Evolutionary conservation across 2,888 invertebrate genomes (phyloP), one percentile per base, ranked within the genome.

Genomic region (Drosophila lacicola): DNA sequence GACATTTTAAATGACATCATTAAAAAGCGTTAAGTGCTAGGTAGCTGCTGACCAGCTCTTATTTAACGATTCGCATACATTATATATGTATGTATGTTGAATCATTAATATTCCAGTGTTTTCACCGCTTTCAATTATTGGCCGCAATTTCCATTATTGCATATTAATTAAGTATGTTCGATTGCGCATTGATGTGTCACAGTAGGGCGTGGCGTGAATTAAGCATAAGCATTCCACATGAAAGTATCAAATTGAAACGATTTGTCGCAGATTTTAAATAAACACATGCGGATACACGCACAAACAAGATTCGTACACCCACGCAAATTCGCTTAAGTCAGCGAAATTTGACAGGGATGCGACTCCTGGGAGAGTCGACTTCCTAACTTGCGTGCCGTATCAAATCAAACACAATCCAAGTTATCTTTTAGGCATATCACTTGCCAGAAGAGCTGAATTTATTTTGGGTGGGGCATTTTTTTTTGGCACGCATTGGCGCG

Each of bases 1-100:
- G 45, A 36, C 68, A 79, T 79, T 79, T 79, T 65, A 75, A 79
- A 76, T 70, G 70, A 66, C 62, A 71, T 81, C 65, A 81, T 83
- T 83, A 83, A 78, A 71, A 61, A 61, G 33, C 70, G 71, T 74
- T 76, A 64, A 71, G 61, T 58, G 61, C 45, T 60, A 3, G 33
- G 29, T 36, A 37, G 11, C 29, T 37, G n/a, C 46, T 17, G 44
- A 6, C n/a, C 53, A 44, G 41, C 4, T 13, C 39, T 25, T 10
- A 11, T n/a, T 19, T 10, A 25, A 13, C 46, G 41, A 45, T 13
- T 17, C 33, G 13, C 41, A 60, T 21, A 39, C 21, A 44, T 21
- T 53, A 54, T 33, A 41, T 39, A 10, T 39, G 46, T 39, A 10
- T 39, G 46, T 34, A 53, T 49, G 14, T 41, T 14, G 50, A 25